These are phyloP conservation scores for Listronotus oregonensis DNA, from an alignment of 1,140 invertebrate genomes.

Conservation along the genomic window DNA sequence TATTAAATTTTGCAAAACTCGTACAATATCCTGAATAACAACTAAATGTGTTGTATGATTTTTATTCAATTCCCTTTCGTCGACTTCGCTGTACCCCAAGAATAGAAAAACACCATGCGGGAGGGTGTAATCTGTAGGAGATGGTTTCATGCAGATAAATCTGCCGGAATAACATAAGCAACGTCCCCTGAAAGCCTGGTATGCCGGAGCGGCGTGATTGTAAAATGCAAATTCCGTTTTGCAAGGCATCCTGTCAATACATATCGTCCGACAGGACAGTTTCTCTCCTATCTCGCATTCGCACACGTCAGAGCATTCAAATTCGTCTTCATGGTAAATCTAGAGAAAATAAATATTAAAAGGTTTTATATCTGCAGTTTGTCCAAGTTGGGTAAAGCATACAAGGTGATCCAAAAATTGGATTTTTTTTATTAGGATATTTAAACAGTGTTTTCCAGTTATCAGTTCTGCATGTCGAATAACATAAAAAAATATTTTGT, in stretches of 20 bases:
- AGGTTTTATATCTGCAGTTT: no score
- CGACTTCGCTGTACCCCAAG: conserved; percentile 84
- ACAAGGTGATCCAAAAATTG: no score
- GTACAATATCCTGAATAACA: conserved; percentile 78
- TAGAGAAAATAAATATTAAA: conserved; percentile 54
- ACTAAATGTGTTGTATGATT: conserved; percentile 71
- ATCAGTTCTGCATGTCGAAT: no score
- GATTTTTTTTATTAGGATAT: no score
- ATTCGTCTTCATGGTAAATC: conserved; percentile 84
- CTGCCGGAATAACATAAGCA: conserved; percentile 88
- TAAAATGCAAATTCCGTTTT: conserved; percentile 85
- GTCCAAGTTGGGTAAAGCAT: no score
- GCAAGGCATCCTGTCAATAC: conserved; percentile 81
- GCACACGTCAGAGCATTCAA: conserved; percentile 81
- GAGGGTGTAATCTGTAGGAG: conserved; percentile 76
- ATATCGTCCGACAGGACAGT: conserved; percentile 82
- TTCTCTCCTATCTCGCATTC: conserved; percentile 76
- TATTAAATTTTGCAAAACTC: conserved; percentile 77
- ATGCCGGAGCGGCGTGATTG: conserved; percentile 85
- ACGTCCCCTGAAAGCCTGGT: conserved; percentile 83
- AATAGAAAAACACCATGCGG: conserved; percentile 83
- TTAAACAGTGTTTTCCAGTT: no score
- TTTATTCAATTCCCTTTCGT: conserved; percentile 76
- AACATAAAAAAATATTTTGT: no score
- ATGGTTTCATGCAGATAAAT: conserved; percentile 89